Evolutionary conservation across 2,113 vertebrate genomes (phyloP), one percentile per base, ranked within the genome.

Genomic region (Numenius arquata): DNA sequence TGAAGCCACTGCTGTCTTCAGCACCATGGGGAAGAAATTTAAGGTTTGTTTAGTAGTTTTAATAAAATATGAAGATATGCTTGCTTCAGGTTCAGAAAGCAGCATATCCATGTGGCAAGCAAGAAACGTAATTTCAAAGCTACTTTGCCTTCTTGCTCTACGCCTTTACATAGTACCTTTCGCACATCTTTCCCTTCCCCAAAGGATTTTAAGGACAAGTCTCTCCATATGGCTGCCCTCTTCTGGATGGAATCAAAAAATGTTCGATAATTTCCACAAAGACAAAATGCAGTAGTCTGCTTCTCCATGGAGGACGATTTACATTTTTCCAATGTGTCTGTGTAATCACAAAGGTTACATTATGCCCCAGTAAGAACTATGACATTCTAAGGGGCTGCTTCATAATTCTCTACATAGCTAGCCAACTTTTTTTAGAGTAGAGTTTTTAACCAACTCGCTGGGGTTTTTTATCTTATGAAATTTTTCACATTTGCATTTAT

Each of bases 171-270:
- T 8, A 43, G 61, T 17, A 73, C 29, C 56, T 72, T 94, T 73
- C 76, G 55, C 65, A 47, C 22, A 41, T 63, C 83, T 30, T 86
- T 47, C 29, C 61, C 61, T 43, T 65, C 45, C 50, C 59, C 43
- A 61, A 52, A 73, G 55, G 48, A 59, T 89, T 81, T n/a, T 21
- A 70, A 67, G 85, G 27, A 76, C 38, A 48, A 45, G 71, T 30
- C 53, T 75, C 80, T 92, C 91, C 90, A 36, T 73, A 72, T 52
- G 47, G 50, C 88, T 94, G 95, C 95, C 95, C 97, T 96, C 96
- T 97, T 83, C 97, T 97, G 97, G 95, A 94, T 65, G 92, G 89
- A 97, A 97, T 95, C 38, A 94, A 93, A 92, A 74, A 77, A 29
- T 16, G 61, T 93, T 85, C 11, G 5, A 52, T 82, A 73, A 61